phyloP scores from a whole-genome alignment of 2,888 invertebrate genomes.

The Crocallis elinguaria region DNA sequence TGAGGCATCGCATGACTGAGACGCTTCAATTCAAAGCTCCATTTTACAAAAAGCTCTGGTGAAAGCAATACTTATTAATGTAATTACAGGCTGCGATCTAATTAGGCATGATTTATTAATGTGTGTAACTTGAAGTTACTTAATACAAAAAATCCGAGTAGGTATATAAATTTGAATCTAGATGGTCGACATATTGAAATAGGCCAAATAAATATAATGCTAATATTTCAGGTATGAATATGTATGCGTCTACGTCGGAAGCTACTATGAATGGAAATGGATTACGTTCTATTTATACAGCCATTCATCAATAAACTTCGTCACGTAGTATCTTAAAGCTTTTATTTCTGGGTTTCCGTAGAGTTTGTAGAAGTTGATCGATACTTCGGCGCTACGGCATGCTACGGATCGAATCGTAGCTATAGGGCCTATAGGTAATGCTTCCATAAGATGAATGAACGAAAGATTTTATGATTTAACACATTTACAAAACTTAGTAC shows the following conservation, averaged over 20 bases:
- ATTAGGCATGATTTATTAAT: slow-evolving; percentile 16
- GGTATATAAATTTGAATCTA: slow-evolving; percentile 11
- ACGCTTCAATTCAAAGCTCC: slow-evolving; percentile 8
- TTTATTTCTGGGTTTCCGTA: background rate
- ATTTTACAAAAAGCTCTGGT: slow-evolving; percentile 1
- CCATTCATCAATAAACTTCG: slow-evolving; percentile 17
- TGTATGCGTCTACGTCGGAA: slow-evolving; percentile 13
- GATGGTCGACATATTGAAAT: slow-evolving; percentile 4
- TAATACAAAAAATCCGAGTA: slow-evolving; percentile 6
- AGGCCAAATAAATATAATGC: slow-evolving; percentile 12
- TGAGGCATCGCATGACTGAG: slow-evolving; percentile 17
- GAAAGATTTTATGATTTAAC: too few species aligned
- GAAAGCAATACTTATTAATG: slow-evolving; percentile 16
- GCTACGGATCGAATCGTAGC: too few species aligned
- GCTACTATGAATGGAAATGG: slow-evolving; percentile 21
- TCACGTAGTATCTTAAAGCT: background rate
- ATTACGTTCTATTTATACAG: slow-evolving; percentile 20
- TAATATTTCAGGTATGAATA: slow-evolving; percentile 20
- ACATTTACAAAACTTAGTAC: too few species aligned
- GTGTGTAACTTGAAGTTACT: slow-evolving; percentile 6
- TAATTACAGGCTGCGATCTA: slow-evolving; percentile 14
- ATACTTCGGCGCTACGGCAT: background rate
- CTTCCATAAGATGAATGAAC: background rate
- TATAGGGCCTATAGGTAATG: too few species aligned
- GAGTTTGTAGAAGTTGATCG: slow-evolving; percentile 6